These are phyloP conservation scores for Nyctereutes procyonoides DNA, from an alignment of 2,113 vertebrate species.

Conservation along the genomic window DNA sequence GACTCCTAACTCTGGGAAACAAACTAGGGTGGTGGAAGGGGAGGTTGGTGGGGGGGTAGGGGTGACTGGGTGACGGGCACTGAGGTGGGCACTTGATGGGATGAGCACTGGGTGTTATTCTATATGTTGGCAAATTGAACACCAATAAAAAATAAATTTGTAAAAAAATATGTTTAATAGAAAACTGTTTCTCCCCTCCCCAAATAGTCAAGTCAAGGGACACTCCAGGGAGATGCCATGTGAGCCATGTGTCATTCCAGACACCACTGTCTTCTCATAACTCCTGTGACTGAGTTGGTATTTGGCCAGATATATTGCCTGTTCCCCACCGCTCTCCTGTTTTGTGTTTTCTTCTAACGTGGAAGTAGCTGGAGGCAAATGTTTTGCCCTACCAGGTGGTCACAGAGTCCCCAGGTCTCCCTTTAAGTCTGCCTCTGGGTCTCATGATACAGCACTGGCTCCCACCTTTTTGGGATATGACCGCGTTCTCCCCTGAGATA, in stretches of 20 bases:
- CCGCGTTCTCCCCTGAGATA: neutral
- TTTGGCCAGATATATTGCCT: neutral
- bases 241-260: neutral
- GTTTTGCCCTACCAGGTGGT: neutral
- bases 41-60: no score
- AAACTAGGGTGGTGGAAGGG: no score
- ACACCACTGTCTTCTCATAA: accelerated
- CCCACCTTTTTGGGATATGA: neutral
- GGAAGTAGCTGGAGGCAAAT: neutral
- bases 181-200: neutral
- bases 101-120: no score
- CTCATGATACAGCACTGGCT: neutral
- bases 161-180: neutral
- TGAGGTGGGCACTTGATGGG: no score
- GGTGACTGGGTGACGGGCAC: no score
- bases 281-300: neutral
- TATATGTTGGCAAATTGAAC: no score
- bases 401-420: neutral
- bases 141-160: no score
- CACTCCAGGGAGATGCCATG: accelerated
- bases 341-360: neutral
- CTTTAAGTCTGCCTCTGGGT: neutral
- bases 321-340: neutral
- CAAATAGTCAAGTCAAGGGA: neutral
- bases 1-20: no score